Conservation (phyloP, 2,888 invertebrate species). For the Callinectes sapidus region DNA sequence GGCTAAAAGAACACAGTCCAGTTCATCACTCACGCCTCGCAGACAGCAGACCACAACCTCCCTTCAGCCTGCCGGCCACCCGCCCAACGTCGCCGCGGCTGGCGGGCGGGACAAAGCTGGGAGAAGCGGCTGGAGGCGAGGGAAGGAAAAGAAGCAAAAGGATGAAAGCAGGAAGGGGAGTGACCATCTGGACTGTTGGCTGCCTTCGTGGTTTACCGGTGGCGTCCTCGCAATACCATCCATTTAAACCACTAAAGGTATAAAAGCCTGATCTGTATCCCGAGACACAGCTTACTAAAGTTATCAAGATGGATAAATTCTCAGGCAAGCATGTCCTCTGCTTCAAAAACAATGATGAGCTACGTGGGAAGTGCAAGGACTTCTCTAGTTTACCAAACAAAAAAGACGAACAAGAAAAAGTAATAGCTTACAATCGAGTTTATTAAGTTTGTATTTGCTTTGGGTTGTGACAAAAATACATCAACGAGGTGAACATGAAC, state of each 20-base stretch:
- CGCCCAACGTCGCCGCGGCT: constrained; percentile 9
- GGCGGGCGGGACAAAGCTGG: constrained; percentile 10
- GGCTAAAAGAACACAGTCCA: constrained; percentile 27
- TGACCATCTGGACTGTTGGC: constrained; percentile 18
- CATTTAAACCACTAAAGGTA: not conserved
- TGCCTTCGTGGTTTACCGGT: constrained; percentile 19
- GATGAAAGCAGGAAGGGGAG: constrained; percentile 31
- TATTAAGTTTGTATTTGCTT: not conserved
- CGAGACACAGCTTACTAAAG: not conserved
- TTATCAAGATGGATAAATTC: not conserved
- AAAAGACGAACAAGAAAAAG: not conserved
- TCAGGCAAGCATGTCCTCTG: not conserved
- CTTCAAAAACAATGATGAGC: not conserved
- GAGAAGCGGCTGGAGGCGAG: constrained; percentile 14
- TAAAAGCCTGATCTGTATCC: not conserved
- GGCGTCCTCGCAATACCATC: not conserved
- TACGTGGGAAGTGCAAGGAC: not conserved
- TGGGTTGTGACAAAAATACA: not conserved
- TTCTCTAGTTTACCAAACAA: not conserved
- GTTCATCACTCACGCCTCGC: constrained; percentile 36
- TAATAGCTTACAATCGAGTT: not conserved
- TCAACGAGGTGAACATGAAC: not conserved
- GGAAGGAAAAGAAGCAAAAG: not conserved
- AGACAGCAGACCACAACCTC: constrained; percentile 31
- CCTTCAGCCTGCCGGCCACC: constrained; percentile 19